Percentiles rank a stretch among this genome's conserved stretches.
Conservation (phyloP, 2,888 invertebrate genomes). For the Penaeus monodon region DNA sequence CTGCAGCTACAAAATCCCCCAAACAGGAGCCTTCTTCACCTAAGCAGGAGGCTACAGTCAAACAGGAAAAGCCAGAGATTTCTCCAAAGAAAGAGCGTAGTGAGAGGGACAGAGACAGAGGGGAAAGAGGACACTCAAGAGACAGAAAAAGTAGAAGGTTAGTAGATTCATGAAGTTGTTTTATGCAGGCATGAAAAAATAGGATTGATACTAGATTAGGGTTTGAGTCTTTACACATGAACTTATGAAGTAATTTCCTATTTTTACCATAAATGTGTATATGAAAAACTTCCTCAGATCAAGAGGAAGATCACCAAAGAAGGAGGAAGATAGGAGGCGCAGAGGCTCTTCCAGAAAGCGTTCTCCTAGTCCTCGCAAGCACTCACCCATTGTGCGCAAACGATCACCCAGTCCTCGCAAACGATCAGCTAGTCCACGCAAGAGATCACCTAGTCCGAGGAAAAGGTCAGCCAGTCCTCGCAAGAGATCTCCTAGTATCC, state of each 20-base stretch:
- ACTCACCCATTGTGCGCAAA: slow-evolving; percentile 22
- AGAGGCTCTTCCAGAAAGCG: slow-evolving; percentile 56
- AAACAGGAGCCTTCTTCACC: slow-evolving; percentile 28
- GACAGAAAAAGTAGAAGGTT: slow-evolving; percentile 69
- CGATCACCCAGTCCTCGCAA: slow-evolving; percentile 31
- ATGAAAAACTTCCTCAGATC: background rate
- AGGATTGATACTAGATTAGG: too few relatives aligned
- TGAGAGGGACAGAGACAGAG: slow-evolving; percentile 69
- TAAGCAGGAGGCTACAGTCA: slow-evolving; percentile 34
- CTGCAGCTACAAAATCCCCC: slow-evolving; percentile 15
- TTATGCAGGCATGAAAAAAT: too few relatives aligned
- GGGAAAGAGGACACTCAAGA: slow-evolving; percentile 78
- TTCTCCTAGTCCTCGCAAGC: slow-evolving; percentile 45
- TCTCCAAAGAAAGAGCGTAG: slow-evolving; percentile 51
- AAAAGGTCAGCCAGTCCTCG: slow-evolving; percentile 42
- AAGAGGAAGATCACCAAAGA: slow-evolving; percentile 69
- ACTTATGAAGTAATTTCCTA: too few relatives aligned
- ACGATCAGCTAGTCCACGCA: slow-evolving; percentile 32
- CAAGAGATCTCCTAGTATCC: slow-evolving; percentile 27
- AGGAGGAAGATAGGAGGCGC: slow-evolving; percentile 51
- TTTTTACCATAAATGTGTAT: too few relatives aligned
- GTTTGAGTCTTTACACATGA: too few relatives aligned
- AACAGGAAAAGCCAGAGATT: slow-evolving; percentile 44
- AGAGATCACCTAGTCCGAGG: slow-evolving; percentile 45
- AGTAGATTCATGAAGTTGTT: background rate